A percentile compares a stretch with the other conserved stretches of the same genome.
These are phyloP conservation scores for Lepidostoma basale DNA, from an alignment of 1,140 invertebrate species.

Conservation along the genomic window DNA sequence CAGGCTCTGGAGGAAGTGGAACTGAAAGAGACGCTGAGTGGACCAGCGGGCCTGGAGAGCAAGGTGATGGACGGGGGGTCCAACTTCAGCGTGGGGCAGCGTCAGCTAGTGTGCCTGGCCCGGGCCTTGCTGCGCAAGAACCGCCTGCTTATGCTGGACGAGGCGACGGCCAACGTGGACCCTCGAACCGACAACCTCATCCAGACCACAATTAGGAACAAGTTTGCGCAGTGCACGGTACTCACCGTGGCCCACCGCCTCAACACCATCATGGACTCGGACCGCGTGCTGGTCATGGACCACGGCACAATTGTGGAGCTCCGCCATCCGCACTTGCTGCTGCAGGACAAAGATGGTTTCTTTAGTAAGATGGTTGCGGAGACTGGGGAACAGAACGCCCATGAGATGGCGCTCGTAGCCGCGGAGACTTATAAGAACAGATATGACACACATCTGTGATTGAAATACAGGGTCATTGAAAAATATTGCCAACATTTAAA, in stretches of 20 bases:
- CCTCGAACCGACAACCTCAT: slow-evolving; percentile 63
- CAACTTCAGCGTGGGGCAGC: slow-evolving; percentile 74
- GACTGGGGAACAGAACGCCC: slow-evolving; percentile 39
- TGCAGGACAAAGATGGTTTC: slow-evolving; percentile 56
- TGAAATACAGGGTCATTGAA: no score
- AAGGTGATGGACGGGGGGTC: slow-evolving; percentile 66
- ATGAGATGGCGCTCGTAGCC: neutral
- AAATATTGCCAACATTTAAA: no score
- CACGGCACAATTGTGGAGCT: slow-evolving; percentile 60
- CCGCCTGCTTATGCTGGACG: slow-evolving; percentile 73
- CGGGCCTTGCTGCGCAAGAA: slow-evolving; percentile 72
- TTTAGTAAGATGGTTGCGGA: slow-evolving; percentile 50
- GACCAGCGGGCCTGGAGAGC: slow-evolving; percentile 59
- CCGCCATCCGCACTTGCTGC: slow-evolving; percentile 62
- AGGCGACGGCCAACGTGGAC: slow-evolving; percentile 79
- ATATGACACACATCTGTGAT: no score
- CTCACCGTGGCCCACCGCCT: slow-evolving; percentile 76
- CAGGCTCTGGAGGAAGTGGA: slow-evolving; percentile 70
- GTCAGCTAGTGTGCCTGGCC: slow-evolving; percentile 77
- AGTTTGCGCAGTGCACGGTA: slow-evolving; percentile 67
- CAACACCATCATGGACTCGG: slow-evolving; percentile 66
- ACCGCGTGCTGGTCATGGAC: slow-evolving; percentile 75
- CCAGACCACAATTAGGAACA: slow-evolving; percentile 62
- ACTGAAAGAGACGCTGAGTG: slow-evolving; percentile 32
- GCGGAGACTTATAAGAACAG: neutral